Base-by-base conservation (phyloP, 53 echinoderm and acorn worm genomes). In the Mesocentrotus franciscanus region DNA sequence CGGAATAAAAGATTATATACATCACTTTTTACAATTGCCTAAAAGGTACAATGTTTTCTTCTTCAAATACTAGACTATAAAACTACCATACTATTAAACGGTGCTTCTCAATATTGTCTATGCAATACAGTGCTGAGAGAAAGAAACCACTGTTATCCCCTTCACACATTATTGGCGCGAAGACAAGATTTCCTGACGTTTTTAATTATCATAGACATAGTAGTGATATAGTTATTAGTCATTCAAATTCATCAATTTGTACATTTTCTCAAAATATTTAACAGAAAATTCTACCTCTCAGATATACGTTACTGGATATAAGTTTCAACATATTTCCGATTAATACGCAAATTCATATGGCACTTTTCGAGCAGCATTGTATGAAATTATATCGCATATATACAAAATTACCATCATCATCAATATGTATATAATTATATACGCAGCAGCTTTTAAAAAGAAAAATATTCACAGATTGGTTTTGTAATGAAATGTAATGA, bases 1-100 rank as follows among this genome's bases (percentile, higher is more conserved):
- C 15, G 17, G 18, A 81, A 27, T 81, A 81, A 42, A 81, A 81
- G 81, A 81, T 81, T 81, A 81, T 81, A 20, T 81, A 81, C 81
- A 81, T 20, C 81, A 39, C 20, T 81, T 78, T 71, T 39, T 42
- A 81, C 81, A 81, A 81, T 81, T 39, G 20, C 18, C 39, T 8
- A 18, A 0, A 42, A 39, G 39, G 20, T 39, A 81, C 36, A 13
- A 32, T 36, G 42, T 81, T 42, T 30, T 74, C 29, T 49, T 49
- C 49, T 49, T 49, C 49, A 49, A 49, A 49, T 49, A 49, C 49
- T 49, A 49, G 49, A 49, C 49, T 49, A 49, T 49, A 5, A 49
- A 49, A 49, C 49, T 49, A 49, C 49, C 49, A 49, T 49, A 49
- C 26, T 68, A 66, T 6, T 20, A 2, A 24, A 66, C 3, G 66